Base-by-base conservation (phyloP, 2,888 invertebrate genomes). In the Deroplatys truncata region DNA sequence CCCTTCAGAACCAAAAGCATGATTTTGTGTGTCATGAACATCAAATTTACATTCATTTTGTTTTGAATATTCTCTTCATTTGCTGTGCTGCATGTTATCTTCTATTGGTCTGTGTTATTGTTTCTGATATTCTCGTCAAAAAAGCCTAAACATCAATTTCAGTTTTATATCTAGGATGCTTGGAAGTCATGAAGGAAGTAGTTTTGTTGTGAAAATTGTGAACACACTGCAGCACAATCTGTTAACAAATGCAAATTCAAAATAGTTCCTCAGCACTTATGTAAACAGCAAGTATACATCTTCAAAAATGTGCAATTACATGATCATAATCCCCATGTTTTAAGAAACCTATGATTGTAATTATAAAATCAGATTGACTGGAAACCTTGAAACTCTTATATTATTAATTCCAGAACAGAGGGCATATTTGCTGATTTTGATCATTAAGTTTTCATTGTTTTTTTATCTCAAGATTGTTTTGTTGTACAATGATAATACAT, bases 401-500 rank as follows among this genome's bases (percentile, higher is more conserved):
- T 43, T 43, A 43, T 43, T 43, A 43, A 13, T 43, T 43, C 43
- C 10, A 43, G 43, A 28, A 83, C 10, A 83, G 20, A 83, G n/a
- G 9, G n/a, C 82, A 82, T 8, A 9, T 82, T 82, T 8, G 4
- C 83, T 83, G 13, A 83, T 83, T 83, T 83, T 28, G 9, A 8
- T 83, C 83, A 83, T 83, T 35, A 7, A 13, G 43, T 43, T 72
- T 72, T 72, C 56, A 72, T 15, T 72, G 20, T 16, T 72, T 15
- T 20, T 72, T 72, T 72, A 9, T 72, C 5, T 72, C 56, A 56
- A 56, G 20, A 56, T 72, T 72, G 25, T 72, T 20, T 72, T 72
- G 7, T 72, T 72, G 20, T 72, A 20, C 56, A 72, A 28, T 82
- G 82, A n/a, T 87, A 87, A 87, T 83, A 83, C 28, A 83, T 91